Evolutionary conservation across 30 jellyfish, hydroid and myxozoan genomes (phyloP), one percentile per base, ranked within the genome.

Genomic region (Aurelia coerulea): DNA sequence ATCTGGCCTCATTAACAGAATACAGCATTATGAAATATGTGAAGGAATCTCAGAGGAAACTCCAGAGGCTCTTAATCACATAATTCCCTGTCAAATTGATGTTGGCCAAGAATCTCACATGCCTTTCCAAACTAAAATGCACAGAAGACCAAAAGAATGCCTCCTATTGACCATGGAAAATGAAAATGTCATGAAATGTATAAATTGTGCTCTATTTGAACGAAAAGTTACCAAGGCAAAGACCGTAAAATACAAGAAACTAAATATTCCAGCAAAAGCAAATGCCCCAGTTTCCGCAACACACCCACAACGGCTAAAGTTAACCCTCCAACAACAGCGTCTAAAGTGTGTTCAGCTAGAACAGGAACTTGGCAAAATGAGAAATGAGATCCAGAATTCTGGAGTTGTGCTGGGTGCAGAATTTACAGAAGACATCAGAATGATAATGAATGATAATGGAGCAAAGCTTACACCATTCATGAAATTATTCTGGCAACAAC

Each of bases 71-170:
- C 68, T 14, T 41, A 17, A 41, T 46, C 83, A 33, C 46, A 50
- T 50, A 16, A 73, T 73, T 73, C 83, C 83, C 62, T 73, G 35
- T 50, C n/a, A 73, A 46, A 50, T 73, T 29, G 35, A 29, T 73
- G 18, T 46, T 56, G 66, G 66, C n/a, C 83, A 39, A 73, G 83
- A 73, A 73, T 12, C n/a, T n/a, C n/a, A n/a, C n/a, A n/a, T n/a
- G 35, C 17, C 34, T 39, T 19, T 12, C 18, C 68, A 4, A 14
- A 14, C 83, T 50, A 35, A 18, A 10, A 50, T 14, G 46, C 66
- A 35, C 83, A 73, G 83, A 39, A 73, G 83, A 50, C 83, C 83
- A 73, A 73, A 73, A 50, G 68, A 73, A 19, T 73, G 83, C 68
- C 62, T 73, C 37, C 17, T 73, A 11, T 37, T 73, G 68, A n/a